phyloP scores from a whole-genome alignment of 2,888 invertebrate genomes.

The Drosophila anomelani region DNA sequence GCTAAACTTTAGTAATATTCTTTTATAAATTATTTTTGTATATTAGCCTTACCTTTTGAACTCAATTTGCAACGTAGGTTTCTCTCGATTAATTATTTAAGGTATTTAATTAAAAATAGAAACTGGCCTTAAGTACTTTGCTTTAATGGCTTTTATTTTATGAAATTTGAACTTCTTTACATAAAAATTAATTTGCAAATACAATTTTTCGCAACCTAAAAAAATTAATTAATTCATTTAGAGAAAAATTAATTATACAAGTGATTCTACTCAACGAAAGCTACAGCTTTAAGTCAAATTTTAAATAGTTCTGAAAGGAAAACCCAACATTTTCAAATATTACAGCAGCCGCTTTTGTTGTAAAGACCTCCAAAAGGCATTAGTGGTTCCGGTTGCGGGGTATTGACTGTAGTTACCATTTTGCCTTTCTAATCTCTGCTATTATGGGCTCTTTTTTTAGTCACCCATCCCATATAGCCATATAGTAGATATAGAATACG shows the following conservation, averaged over 20 bases:
- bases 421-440: slow-evolving; percentile 35
- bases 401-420: slow-evolving; percentile 21
- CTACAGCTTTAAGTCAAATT: background rate
- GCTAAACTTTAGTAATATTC: no score
- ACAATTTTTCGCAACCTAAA: background rate
- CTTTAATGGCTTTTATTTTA: slow-evolving; percentile 2
- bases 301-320: background rate
- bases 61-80: slow-evolving; percentile 5
- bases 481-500: slow-evolving; percentile 14
- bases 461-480: slow-evolving; percentile 19
- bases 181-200: background rate
- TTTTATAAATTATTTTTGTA: no score
- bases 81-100: slow-evolving; percentile 1
- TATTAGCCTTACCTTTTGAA: slow-evolving; percentile 11
- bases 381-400: background rate
- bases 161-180: background rate
- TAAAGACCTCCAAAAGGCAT: background rate
- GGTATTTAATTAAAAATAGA: slow-evolving; percentile 7
- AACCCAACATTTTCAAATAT: background rate
- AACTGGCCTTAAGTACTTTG: background rate
- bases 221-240: background rate
- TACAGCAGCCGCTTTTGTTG: no score
- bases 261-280: background rate
- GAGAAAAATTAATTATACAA: background rate
- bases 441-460: slow-evolving; percentile 30